Conservation (phyloP, 2,113 vertebrate genomes). For the Cynoglossus semilaevis region DNA sequence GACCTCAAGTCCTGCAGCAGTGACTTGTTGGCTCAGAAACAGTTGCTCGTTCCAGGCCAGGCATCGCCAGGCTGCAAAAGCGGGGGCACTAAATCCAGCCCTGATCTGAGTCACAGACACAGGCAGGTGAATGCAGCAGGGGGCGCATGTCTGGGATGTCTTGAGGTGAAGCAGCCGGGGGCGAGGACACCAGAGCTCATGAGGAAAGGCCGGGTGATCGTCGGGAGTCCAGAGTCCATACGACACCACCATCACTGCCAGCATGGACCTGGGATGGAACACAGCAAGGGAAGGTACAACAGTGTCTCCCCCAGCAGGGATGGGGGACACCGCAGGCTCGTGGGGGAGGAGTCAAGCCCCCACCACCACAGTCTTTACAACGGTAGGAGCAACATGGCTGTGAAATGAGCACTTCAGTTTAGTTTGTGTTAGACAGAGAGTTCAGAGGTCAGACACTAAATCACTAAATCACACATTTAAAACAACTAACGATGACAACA, state of each 20-base stretch:
- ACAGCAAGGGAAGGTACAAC: constrained; percentile 75
- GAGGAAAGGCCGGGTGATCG: constrained; percentile 78
- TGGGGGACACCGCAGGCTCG: constrained; percentile 81
- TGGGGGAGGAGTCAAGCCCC: constrained; percentile 79
- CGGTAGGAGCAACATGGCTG: constrained; percentile 77
- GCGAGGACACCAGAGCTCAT: constrained; percentile 85
- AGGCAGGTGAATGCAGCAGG: constrained; percentile 51
- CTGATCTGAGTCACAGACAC: constrained; percentile 87
- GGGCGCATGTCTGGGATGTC: constrained; percentile 72
- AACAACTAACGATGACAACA: too few relatives aligned
- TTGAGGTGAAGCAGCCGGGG: constrained; percentile 79
- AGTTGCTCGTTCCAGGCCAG: constrained; percentile 33
- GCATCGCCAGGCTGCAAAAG: constrained; percentile 75
- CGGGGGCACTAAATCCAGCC: constrained; percentile 78
- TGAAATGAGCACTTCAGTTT: too few relatives aligned
- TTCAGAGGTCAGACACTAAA: too few relatives aligned
- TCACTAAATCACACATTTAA: too few relatives aligned
- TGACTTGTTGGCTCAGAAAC: constrained; percentile 65
- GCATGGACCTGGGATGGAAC: constrained; percentile 79
- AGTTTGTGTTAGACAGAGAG: too few relatives aligned
- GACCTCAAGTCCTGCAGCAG: constrained; percentile 44
- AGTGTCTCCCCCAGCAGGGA: constrained; percentile 78
- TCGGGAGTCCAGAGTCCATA: constrained; percentile 86
- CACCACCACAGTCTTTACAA: constrained; percentile 87
- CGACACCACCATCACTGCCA: constrained; percentile 83